phyloP scores from a whole-genome alignment of 2,888 invertebrate genomes.

The Agrilus mali region DNA sequence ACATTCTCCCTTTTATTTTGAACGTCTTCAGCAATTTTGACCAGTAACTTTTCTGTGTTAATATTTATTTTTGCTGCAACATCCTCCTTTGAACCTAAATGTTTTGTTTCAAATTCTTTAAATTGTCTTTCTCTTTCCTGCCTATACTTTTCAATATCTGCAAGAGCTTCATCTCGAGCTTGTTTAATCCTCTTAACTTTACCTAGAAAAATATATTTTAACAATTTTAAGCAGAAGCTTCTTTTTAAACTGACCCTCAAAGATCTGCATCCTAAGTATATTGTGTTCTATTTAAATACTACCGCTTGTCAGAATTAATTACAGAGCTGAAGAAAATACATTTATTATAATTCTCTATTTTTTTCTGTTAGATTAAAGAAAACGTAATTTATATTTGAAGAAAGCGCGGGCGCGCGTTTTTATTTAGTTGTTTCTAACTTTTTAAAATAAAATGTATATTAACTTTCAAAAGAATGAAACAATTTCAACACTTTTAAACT shows the following conservation, averaged over 20 bases:
- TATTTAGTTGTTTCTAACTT: too few relatives aligned
- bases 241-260: too few relatives aligned
- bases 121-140: constrained; percentile 29
- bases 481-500: too few relatives aligned
- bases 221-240: too few relatives aligned
- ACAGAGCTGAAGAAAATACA: too few relatives aligned
- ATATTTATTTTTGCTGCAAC: constrained; percentile 30
- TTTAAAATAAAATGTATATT: too few relatives aligned
- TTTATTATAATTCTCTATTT: too few relatives aligned
- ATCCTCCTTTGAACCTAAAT: constrained; percentile 31
- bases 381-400: too few relatives aligned
- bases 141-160: constrained; percentile 31
- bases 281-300: neutral
- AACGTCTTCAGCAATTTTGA: constrained; percentile 24
- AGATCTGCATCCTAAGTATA: neutral
- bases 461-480: too few relatives aligned
- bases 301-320: too few relatives aligned
- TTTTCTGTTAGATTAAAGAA: too few relatives aligned
- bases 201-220: constrained; percentile 18
- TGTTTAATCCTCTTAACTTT: constrained; percentile 31
- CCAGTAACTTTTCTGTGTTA: constrained; percentile 25
- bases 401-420: too few relatives aligned
- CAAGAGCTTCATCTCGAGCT: constrained; percentile 31
- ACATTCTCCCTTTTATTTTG: constrained; percentile 27
- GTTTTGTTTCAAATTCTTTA: constrained; percentile 29